Conservation (phyloP, 2,113 vertebrate genomes). For the Macrotis lagotis region DNA sequence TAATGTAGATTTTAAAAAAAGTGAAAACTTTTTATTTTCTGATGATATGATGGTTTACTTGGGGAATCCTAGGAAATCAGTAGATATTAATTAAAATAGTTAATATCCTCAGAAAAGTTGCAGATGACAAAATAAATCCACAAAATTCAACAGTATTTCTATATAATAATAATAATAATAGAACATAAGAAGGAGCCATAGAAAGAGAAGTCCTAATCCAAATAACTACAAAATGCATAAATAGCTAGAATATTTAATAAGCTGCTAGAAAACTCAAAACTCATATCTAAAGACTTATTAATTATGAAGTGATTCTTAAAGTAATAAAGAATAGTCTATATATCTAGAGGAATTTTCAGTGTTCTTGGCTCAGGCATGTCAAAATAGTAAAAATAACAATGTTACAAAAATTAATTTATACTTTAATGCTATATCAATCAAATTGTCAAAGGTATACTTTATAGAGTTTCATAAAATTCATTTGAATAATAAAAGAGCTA, state of each 20-base stretch:
- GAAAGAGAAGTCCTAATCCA: neutral
- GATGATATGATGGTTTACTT: neutral
- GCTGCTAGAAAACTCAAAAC: neutral
- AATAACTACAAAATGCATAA: neutral
- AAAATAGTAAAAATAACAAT: neutral
- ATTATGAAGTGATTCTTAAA: too few relatives aligned
- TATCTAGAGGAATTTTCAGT: neutral
- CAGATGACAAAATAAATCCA: neutral
- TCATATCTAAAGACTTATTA: neutral
- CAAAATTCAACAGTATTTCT: neutral
- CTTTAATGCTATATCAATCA: neutral
- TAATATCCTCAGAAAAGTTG: neutral
- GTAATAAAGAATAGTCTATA: neutral
- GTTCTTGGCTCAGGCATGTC: neutral
- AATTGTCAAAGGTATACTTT: neutral
- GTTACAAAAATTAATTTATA: neutral
- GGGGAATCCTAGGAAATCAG: neutral
- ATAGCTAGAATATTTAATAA: neutral
- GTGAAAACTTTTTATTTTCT: neutral
- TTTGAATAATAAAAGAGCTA: neutral
- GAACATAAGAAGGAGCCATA: neutral
- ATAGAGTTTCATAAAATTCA: neutral
- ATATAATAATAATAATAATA: neutral
- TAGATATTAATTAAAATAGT: neutral
- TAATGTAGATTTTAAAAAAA: neutral